A percentile compares a stretch with the other conserved stretches of the same genome.
phyloP scores from a whole-genome alignment of 1,140 invertebrate genomes.

The Eufriesea mexicana region DNA sequence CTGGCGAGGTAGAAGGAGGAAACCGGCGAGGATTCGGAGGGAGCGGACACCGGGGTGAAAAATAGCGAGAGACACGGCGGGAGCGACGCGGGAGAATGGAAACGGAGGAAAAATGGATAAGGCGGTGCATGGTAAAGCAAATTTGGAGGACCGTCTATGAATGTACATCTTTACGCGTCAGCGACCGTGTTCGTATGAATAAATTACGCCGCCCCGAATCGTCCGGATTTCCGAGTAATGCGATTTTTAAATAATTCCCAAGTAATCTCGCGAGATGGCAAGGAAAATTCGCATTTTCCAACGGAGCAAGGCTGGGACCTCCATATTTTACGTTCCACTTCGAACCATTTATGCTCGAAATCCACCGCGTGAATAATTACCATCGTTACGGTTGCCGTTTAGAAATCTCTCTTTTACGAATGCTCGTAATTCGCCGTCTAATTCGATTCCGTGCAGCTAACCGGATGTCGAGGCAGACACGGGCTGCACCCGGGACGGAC shows the following conservation, averaged over 20 bases:
- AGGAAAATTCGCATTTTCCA: neutral
- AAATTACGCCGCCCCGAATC: conserved; percentile 11
- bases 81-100: neutral
- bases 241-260: conserved; percentile 18
- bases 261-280: neutral
- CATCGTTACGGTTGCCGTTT: neutral
- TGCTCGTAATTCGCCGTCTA: neutral
- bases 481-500: neutral
- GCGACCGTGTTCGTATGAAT: conserved; percentile 14
- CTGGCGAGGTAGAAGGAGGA: conserved; percentile 39
- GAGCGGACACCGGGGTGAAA: conserved; percentile 10
- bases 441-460: neutral
- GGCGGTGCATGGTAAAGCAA: conserved; percentile 47
- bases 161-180: conserved; percentile 15
- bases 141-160: conserved; percentile 41
- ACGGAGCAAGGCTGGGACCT: too few species aligned
- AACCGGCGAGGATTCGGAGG: conserved; percentile 28
- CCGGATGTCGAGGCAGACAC: too few species aligned
- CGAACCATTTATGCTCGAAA: neutral
- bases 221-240: conserved; percentile 14
- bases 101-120: conserved; percentile 30
- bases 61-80: neutral
- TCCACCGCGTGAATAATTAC: neutral
- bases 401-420: neutral
- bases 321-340: neutral